Conservation (phyloP, 2,888 invertebrate genomes). For the Callyntrura sp. region DNA sequence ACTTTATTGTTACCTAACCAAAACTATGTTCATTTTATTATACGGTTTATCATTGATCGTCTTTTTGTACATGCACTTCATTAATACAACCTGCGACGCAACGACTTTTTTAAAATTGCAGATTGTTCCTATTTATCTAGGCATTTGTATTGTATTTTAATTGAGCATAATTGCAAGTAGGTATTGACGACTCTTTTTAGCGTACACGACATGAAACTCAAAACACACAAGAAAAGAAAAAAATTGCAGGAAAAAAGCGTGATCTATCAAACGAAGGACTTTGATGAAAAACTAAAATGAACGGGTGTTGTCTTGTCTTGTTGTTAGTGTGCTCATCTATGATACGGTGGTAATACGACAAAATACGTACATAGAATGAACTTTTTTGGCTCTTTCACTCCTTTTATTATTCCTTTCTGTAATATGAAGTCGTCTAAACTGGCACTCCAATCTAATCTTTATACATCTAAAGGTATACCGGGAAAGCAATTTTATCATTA, state of each 20-base stretch:
- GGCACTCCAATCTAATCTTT: no score
- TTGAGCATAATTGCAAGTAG: constrained; percentile 66
- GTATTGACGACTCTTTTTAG: constrained; percentile 71
- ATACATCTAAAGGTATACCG: not conserved
- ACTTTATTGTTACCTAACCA: no score
- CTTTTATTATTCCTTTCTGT: not conserved
- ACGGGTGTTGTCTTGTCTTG: constrained; percentile 30
- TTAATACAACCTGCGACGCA: constrained; percentile 9
- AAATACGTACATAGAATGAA: not conserved
- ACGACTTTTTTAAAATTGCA: constrained; percentile 32
- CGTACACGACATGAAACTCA: constrained; percentile 48
- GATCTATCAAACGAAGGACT: constrained; percentile 69
- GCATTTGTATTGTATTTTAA: constrained; percentile 57
- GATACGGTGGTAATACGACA: no score
- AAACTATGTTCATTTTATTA: no score
- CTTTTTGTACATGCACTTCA: no score
- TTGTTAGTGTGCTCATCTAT: constrained; percentile 9
- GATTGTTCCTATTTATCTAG: constrained; percentile 67
- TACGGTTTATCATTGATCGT: no score
- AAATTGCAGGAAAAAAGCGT: constrained; percentile 57
- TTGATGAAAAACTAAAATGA: constrained; percentile 63
- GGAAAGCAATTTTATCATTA: constrained; percentile 34
- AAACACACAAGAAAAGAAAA: constrained; percentile 57
- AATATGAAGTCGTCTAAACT: constrained; percentile 19
- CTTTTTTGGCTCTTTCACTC: constrained; percentile 31